These are phyloP conservation scores for Sakesphorus luctuosus DNA, from an alignment of 2,113 vertebrate genomes.

Conservation along the genomic window DNA sequence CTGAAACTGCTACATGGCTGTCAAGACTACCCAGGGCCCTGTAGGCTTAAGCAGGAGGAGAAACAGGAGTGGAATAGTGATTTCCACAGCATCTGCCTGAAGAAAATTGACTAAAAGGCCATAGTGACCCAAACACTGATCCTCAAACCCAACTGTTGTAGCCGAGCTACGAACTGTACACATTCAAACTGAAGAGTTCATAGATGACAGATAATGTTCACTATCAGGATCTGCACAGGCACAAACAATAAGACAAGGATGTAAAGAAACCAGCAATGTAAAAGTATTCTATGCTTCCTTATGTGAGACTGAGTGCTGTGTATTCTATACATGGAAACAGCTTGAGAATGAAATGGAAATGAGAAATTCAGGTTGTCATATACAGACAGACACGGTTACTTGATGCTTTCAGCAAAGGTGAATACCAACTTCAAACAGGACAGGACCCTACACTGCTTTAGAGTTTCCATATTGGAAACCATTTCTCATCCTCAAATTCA, in stretches of 20 bases:
- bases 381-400: rapidly evolving
- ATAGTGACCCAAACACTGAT: background rate
- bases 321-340: background rate
- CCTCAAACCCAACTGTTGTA: background rate
- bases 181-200: background rate
- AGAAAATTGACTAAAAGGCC: background rate
- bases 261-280: background rate
- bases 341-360: background rate
- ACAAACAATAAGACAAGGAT: background rate
- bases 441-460: rapidly evolving
- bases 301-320: background rate
- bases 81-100: background rate
- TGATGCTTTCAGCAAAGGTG: background rate
- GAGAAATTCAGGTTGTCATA: background rate
- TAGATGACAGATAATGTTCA: rapidly evolving
- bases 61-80: background rate
- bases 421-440: background rate
- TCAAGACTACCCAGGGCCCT: background rate
- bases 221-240: background rate
- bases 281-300: background rate
- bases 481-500: background rate
- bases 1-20: background rate
- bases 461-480: background rate
- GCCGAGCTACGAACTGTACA: background rate
- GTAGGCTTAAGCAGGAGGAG: background rate